Evolutionary conservation across 2,113 vertebrate genomes (phyloP).

Genomic region (Trichomycterus rosablanca): DNA sequence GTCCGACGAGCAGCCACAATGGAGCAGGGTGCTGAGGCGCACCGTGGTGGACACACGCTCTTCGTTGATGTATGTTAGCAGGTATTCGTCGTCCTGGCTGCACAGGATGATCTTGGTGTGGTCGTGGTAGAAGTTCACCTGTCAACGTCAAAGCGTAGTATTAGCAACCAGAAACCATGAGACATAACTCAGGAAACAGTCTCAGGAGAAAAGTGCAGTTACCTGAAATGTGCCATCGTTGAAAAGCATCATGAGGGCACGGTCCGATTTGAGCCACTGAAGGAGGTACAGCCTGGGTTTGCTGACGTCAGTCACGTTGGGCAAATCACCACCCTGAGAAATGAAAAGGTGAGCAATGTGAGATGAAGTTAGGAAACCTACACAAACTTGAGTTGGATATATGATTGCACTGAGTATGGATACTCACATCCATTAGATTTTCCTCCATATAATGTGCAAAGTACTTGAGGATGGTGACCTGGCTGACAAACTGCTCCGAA

Average conservation of each 20-base stretch:
- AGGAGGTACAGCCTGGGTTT: slow-evolving; percentile 78
- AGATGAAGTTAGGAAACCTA: no score
- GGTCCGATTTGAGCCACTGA: slow-evolving; percentile 86
- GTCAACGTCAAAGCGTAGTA: slow-evolving; percentile 3
- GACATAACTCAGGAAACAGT: not conserved
- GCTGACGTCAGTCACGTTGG: slow-evolving; percentile 68
- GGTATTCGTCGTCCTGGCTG: slow-evolving; percentile 75
- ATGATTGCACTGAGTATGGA: not conserved
- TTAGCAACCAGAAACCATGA: not conserved
- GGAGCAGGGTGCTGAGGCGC: slow-evolving; percentile 71
- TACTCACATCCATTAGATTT: slow-evolving; percentile 86
- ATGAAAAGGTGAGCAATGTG: not conserved
- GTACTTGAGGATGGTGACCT: slow-evolving; percentile 82
- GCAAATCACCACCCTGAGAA: slow-evolving; percentile 76
- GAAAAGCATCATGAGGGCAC: slow-evolving; percentile 89
- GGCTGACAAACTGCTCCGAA: slow-evolving; percentile 77
- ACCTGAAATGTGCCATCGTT: slow-evolving; percentile 87
- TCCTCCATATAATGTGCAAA: slow-evolving; percentile 88
- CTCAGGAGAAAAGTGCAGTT: slow-evolving; percentile 24
- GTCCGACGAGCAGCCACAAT: slow-evolving; percentile 73
- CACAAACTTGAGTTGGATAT: no score
- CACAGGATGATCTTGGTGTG: slow-evolving; percentile 86
- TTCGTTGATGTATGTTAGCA: slow-evolving; percentile 85
- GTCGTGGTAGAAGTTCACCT: slow-evolving; percentile 89
- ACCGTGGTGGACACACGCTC: slow-evolving; percentile 77